Conservation (phyloP, 1,140 invertebrate species). For the Pogonus chalceus region DNA sequence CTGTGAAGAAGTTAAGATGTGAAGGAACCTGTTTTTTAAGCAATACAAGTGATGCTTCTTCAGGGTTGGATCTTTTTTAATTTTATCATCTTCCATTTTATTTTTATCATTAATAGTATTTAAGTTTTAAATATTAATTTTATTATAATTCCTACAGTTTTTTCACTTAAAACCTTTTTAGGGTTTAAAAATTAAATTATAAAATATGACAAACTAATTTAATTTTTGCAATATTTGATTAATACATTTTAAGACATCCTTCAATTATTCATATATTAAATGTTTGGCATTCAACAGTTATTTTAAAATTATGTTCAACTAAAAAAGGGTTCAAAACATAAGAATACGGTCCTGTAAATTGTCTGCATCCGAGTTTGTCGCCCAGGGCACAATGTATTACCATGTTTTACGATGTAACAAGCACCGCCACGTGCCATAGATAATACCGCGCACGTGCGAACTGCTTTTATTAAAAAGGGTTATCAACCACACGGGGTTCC, state of each 20-base stretch:
- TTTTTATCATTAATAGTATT: no score
- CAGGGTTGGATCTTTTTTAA: no score
- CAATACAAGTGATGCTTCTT: no score
- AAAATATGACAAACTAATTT: not conserved
- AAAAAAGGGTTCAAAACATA: not conserved
- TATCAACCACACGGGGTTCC: conserved; percentile 28
- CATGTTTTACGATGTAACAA: conserved; percentile 27
- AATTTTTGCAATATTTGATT: not conserved
- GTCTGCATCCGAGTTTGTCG: not conserved
- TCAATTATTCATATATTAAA: not conserved
- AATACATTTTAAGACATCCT: not conserved
- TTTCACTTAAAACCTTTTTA: no score
- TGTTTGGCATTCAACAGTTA: not conserved
- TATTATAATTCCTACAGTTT: no score
- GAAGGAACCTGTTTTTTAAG: no score
- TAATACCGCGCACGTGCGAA: conserved; percentile 24
- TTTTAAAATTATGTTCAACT: not conserved
- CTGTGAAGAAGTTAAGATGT: no score
- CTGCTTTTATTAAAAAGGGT: conserved; percentile 30
- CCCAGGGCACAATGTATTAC: conserved; percentile 10
- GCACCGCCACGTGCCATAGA: conserved; percentile 22
- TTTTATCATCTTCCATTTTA: no score
- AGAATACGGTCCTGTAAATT: not conserved
- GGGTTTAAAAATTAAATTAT: not conserved
- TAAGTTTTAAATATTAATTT: no score